Conservation (phyloP, 1,140 invertebrate genomes). For the Argopecten irradians region DNA sequence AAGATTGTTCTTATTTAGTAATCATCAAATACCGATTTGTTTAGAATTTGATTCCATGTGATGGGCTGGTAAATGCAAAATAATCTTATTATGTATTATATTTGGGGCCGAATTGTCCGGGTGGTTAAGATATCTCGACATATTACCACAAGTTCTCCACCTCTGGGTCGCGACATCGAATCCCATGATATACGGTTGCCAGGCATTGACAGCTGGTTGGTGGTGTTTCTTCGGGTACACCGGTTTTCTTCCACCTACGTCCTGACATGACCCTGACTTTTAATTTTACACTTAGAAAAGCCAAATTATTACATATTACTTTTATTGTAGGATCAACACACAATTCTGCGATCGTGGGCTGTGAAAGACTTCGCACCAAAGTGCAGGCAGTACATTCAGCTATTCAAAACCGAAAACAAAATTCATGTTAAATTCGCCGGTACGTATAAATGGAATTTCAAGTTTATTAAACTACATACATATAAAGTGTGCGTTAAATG, state of each 20-base stretch:
- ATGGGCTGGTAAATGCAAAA: background rate
- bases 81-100: background rate
- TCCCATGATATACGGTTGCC: too few relatives aligned
- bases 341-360: conserved; percentile 97
- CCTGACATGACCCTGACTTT: background rate
- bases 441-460: conserved; percentile 59
- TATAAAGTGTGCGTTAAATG: too few relatives aligned
- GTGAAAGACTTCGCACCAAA: conserved; percentile 98
- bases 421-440: conserved; percentile 97
- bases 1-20: too few relatives aligned
- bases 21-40: background rate
- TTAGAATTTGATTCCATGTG: background rate
- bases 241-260: too few relatives aligned
- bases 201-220: too few relatives aligned
- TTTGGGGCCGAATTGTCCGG: background rate
- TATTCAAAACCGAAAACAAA: conserved; percentile 98
- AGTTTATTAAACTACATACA: too few relatives aligned
- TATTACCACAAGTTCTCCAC: too few relatives aligned
- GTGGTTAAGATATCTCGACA: too few relatives aligned
- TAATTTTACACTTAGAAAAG: background rate
- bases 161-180: too few relatives aligned
- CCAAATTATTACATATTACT: background rate
- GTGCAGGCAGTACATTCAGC: conserved; percentile 98
- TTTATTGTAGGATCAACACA: conserved; percentile 90
- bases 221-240: too few relatives aligned